These are phyloP conservation scores for Campopleginae sp. DNA, from an alignment of 2,888 invertebrate species.

Conservation along the genomic window DNA sequence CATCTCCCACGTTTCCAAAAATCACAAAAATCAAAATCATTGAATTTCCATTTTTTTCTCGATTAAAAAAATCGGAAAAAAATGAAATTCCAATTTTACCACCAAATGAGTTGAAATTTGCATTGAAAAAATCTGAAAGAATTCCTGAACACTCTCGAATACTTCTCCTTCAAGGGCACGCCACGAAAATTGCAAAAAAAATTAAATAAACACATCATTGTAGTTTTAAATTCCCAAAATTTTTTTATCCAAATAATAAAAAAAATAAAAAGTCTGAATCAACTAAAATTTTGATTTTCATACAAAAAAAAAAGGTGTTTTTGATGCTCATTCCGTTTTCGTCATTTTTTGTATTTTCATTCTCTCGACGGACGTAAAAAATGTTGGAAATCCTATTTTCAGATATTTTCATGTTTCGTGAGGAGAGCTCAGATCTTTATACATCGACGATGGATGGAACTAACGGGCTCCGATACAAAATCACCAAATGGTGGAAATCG, in stretches of 20 bases:
- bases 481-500: conserved; percentile 87
- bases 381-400: conserved; percentile 22
- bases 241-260: no score
- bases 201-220: background rate
- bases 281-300: no score
- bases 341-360: background rate
- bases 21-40: conserved; percentile 3
- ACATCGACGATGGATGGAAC: conserved; percentile 70
- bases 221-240: no score
- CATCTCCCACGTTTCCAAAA: background rate
- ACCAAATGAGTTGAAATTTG: background rate
- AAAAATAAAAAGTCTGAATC: background rate
- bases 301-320: background rate
- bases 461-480: conserved; percentile 70
- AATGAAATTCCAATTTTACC: background rate
- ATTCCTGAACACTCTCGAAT: no score
- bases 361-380: background rate
- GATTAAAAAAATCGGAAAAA: background rate
- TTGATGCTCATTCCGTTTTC: conserved; percentile 7
- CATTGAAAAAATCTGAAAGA: no score
- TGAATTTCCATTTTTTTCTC: background rate
- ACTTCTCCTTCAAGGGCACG: no score
- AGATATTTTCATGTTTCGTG: conserved; percentile 54
- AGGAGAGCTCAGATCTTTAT: conserved; percentile 71
- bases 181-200: no score